phyloP scores from a whole-genome alignment of 2,797 vertebrate genomes.

The Lycodopsis pacificus region DNA sequence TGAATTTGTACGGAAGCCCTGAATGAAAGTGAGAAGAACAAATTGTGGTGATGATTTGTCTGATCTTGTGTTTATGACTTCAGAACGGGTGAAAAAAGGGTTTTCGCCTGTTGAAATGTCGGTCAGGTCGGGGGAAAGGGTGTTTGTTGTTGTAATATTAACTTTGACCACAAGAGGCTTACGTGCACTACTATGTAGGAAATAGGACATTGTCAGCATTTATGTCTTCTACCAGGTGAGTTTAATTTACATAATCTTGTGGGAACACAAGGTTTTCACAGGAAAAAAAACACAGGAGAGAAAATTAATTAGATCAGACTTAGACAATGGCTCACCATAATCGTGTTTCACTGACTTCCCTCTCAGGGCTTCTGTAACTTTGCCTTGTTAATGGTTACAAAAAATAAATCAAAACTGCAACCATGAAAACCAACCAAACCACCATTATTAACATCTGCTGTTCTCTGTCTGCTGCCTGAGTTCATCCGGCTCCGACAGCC shows the following conservation, averaged over 20 bases:
- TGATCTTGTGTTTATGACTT: not conserved
- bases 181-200: not conserved
- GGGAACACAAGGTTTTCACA: not conserved
- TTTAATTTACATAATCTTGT: not conserved
- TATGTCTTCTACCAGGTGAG: not conserved
- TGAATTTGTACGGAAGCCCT: not conserved
- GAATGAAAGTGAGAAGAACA: not conserved
- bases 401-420: not conserved
- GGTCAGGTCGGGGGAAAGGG: too few relatives aligned
- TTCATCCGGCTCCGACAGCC: slow-evolving; percentile 2
- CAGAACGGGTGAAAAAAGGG: not conserved
- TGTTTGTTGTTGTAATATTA: not conserved
- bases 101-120: not conserved
- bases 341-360: not conserved
- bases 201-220: not conserved
- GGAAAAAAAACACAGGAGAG: not conserved
- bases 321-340: not conserved
- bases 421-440: slow-evolving; percentile 11
- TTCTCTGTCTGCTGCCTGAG: slow-evolving; percentile 9
- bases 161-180: not conserved
- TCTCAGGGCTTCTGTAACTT: not conserved
- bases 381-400: not conserved
- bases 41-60: not conserved
- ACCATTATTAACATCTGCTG: slow-evolving; percentile 13
- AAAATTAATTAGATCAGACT: not conserved